phyloP scores from a whole-genome alignment of 2,113 vertebrate genomes.

The Greenwoodochromis staneri region DNA sequence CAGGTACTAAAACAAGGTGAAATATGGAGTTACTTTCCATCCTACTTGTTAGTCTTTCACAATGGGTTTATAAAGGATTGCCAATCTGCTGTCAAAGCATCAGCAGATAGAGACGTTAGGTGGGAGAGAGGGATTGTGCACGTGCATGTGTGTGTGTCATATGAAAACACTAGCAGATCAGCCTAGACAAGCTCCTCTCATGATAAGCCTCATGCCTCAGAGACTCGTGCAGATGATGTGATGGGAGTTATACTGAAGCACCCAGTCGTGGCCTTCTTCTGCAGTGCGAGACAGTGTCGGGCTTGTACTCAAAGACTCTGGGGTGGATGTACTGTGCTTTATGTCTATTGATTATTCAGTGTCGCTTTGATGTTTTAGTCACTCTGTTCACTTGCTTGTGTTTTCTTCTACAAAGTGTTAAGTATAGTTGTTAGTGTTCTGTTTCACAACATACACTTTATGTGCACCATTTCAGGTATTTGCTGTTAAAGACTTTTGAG shows the following conservation, averaged over 20 bases:
- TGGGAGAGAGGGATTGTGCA: neutral
- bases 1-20: neutral
- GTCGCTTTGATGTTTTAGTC: neutral
- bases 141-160: slow-evolving; percentile 12
- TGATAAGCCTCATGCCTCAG: slow-evolving; percentile 38
- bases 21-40: neutral
- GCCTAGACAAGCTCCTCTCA: neutral
- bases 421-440: neutral
- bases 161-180: slow-evolving; percentile 34
- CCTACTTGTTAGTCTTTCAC: neutral
- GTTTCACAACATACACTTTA: neutral
- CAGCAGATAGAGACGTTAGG: neutral
- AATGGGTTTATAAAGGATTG: slow-evolving; percentile 30
- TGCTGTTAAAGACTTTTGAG: neutral
- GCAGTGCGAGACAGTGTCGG: slow-evolving; percentile 5
- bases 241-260: slow-evolving; percentile 24
- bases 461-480: neutral
- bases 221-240: slow-evolving; percentile 25
- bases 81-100: neutral
- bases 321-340: neutral
- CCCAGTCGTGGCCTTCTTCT: neutral
- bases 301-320: neutral
- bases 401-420: neutral
- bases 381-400: neutral
- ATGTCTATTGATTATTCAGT: neutral